Evolutionary conservation across 1,140 invertebrate species (phyloP).

Genomic region (Drosophila navojoa): DNA sequence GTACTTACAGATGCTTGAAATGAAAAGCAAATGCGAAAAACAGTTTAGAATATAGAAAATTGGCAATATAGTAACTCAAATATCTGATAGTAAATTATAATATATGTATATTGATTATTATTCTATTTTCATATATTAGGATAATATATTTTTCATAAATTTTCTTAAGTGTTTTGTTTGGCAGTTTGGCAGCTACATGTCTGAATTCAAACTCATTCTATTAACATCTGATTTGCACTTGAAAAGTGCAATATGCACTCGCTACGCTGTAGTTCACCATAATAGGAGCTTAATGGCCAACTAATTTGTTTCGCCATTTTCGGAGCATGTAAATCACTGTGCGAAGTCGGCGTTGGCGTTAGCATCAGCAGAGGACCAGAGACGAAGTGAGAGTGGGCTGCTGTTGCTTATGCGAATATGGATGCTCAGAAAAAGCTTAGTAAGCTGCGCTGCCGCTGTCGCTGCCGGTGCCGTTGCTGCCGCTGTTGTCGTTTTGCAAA

Average conservation of each 20-base stretch:
- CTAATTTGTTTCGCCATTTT: conserved; percentile 1
- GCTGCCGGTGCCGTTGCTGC: conserved; percentile 20
- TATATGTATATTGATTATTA: no score
- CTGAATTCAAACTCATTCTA: no score
- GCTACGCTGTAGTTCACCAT: not conserved
- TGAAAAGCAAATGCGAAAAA: no score
- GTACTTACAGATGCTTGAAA: no score
- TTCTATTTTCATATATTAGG: no score
- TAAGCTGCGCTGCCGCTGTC: conserved; percentile 61
- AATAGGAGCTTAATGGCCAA: not conserved
- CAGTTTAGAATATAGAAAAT: no score
- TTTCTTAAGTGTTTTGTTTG: no score
- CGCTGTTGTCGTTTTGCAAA: conserved; percentile 68
- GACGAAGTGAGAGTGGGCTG: conserved; percentile 48
- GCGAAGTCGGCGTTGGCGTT: conserved; percentile 32
- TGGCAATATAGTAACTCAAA: no score
- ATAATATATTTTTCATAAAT: no score
- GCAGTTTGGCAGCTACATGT: no score
- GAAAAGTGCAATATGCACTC: not conserved
- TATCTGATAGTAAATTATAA: no score
- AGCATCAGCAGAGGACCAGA: conserved; percentile 25
- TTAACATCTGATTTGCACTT: no score
- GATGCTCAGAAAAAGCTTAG: conserved; percentile 72
- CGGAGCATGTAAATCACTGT: conserved; percentile 28
- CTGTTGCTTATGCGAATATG: conserved; percentile 38